A percentile compares a stretch with the other conserved stretches of the same genome.
Evolutionary conservation across 2,113 vertebrate genomes (phyloP).

Genomic region (Spheniscus mendiculus): DNA sequence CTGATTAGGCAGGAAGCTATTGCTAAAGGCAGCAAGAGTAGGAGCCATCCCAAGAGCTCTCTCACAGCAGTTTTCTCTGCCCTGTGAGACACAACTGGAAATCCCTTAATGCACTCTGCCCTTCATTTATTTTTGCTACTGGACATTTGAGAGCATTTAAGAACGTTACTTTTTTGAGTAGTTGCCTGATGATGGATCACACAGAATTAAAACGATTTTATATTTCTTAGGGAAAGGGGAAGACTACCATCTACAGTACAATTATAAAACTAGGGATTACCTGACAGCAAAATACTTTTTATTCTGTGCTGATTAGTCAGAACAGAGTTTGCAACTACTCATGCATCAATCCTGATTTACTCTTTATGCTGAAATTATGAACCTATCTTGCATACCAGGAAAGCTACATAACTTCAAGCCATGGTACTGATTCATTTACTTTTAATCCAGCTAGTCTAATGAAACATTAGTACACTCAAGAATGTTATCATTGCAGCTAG

Average conservation of each 20-base stretch:
- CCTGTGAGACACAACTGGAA: constrained; percentile 44
- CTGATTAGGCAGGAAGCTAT: constrained; percentile 75
- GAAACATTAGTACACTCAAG: not conserved
- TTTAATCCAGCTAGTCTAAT: not conserved
- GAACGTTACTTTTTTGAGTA: constrained; percentile 60
- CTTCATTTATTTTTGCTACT: constrained; percentile 75
- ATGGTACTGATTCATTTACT: not conserved
- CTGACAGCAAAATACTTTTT: not conserved
- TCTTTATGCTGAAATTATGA: not conserved
- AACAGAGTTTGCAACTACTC: not conserved
- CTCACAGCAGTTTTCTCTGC: constrained; percentile 49
- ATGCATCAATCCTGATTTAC: not conserved
- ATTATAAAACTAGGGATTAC: constrained; percentile 41
- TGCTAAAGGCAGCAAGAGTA: constrained; percentile 63
- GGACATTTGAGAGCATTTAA: constrained; percentile 73
- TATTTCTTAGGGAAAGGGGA: constrained; percentile 43
- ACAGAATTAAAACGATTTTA: constrained; percentile 58
- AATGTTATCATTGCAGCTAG: not conserved
- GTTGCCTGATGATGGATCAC: constrained; percentile 72
- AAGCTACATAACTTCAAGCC: not conserved
- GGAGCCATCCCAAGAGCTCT: constrained; percentile 41
- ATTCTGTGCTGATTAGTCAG: not conserved
- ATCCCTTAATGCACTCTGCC: constrained; percentile 70
- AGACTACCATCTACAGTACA: constrained; percentile 75
- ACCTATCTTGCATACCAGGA: not conserved